Evolutionary conservation across 2,113 vertebrate species (phyloP), one percentile per base, ranked within the genome.

Genomic region (Numenius arquata): DNA sequence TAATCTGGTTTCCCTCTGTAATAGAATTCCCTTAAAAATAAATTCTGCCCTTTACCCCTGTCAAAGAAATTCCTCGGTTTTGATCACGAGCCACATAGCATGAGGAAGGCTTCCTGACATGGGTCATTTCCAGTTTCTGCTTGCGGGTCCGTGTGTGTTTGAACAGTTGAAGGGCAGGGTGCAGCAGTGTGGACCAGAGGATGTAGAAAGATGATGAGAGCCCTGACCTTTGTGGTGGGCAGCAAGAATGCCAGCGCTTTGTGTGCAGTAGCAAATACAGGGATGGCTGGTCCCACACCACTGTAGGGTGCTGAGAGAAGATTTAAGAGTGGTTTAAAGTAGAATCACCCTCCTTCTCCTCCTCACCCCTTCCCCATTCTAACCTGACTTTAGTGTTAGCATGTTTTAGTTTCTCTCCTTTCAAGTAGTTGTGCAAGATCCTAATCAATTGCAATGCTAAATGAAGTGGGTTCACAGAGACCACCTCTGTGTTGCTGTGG

Each of bases 111-210:
- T 96, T 93, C 80, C 76, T 89, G 90, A 74, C 83, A 21, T 70
- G 86, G 89, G 94, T 90, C 61, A 48, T 78, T 96, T 89, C 83
- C 90, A 92, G 95, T 73, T 90, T 82, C 77, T 93, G 72, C 83
- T 87, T 56, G 77, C 2, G 30, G 68, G 63, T 72, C 90, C 2
- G 3, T 67, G 79, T 77, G 74, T 53, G 13, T 90, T 78, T 68
- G 92, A 80, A 67, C 74, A 53, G 91, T 85, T 45, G 88, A 85
- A 97, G 94, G 74, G 68, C 92, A 63, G 79, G 83, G 75, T 91
- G 66, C 30, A 61, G 89, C 84, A 68, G 50, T 12, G 40, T 65
- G 81, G 93, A 87, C 93, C 65, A 45, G 53, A 58, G 75, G 95
- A 38, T 45, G 26, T 26, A 82, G 82, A 43, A 75, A 56, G 87